A percentile compares a stretch with the other conserved stretches of the same genome.
These are phyloP conservation scores for Pristionchus exspectatus DNA, from an alignment of 2,888 invertebrate species.

Conservation along the genomic window DNA sequence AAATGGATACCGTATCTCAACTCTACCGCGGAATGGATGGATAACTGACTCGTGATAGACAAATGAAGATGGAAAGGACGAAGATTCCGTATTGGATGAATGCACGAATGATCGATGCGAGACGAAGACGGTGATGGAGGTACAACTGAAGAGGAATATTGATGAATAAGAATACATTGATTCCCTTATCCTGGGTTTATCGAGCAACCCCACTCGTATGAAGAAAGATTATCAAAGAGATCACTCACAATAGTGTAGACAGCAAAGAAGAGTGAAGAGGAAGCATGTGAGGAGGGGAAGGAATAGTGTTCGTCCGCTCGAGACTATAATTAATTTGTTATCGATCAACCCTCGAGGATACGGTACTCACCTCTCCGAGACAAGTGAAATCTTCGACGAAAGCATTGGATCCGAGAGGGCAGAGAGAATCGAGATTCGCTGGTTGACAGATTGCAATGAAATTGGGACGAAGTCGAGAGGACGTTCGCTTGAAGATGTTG, in stretches of 20 bases:
- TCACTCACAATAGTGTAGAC: slow-evolving; percentile 70
- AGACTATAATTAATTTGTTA: slow-evolving; percentile 51
- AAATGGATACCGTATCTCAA: not conserved
- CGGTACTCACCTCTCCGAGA: slow-evolving; percentile 58
- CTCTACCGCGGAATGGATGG: not conserved
- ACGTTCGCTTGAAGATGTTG: slow-evolving; percentile 70
- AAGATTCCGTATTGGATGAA: slow-evolving; percentile 68
- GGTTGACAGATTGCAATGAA: slow-evolving; percentile 73
- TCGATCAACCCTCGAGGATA: slow-evolving; percentile 51
- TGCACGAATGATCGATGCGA: slow-evolving; percentile 57
- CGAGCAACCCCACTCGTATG: not conserved
- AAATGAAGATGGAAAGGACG: slow-evolving; percentile 68
- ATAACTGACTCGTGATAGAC: slow-evolving; percentile 66
- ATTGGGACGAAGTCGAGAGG: slow-evolving; percentile 71
- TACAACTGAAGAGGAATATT: slow-evolving; percentile 61
- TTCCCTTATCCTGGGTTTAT: not conserved
- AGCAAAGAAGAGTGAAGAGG: slow-evolving; percentile 67
- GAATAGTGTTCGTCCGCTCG: slow-evolving; percentile 67
- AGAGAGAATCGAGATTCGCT: slow-evolving; percentile 65
- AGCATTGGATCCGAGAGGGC: slow-evolving; percentile 64
- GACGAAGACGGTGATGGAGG: slow-evolving; percentile 67
- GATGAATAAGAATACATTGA: not conserved
- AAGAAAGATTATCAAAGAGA: not conserved
- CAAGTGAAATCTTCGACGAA: slow-evolving; percentile 68
- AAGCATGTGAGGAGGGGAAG: slow-evolving; percentile 71